Percentiles rank a stretch among this genome's conserved stretches.
phyloP scores from a whole-genome alignment of 2,113 vertebrate genomes.

The Tragelaphus strepsiceros region DNA sequence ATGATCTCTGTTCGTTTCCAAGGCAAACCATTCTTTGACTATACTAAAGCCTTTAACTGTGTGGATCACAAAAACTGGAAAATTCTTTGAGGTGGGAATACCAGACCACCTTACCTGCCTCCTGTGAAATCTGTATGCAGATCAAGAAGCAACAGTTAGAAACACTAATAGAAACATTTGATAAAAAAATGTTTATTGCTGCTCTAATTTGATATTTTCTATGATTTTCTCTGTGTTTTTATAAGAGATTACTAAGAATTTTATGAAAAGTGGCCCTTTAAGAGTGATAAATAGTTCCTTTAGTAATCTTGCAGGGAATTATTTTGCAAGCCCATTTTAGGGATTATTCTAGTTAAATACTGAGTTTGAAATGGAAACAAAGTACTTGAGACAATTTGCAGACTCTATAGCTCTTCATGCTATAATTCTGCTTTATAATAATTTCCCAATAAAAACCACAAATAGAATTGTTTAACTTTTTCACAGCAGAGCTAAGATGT shows the following conservation, averaged over 20 bases:
- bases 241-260: constrained; percentile 21
- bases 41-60: neutral
- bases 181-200: neutral
- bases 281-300: constrained; percentile 35
- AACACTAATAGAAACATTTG: neutral
- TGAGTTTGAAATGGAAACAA: constrained; percentile 62
- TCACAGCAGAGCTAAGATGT: neutral
- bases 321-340: constrained; percentile 52
- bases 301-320: constrained; percentile 16
- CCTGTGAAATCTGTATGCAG: neutral
- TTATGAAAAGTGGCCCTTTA: constrained; percentile 35
- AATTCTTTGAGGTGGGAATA: neutral
- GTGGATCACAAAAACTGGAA: neutral
- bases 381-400: constrained; percentile 55
- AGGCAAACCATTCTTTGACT: too few species aligned
- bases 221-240: neutral
- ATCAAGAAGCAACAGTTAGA: neutral
- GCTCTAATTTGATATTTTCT: neutral
- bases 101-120: neutral
- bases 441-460: neutral
- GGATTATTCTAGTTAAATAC: constrained; percentile 64
- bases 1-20: too few species aligned
- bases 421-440: neutral
- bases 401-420: neutral
- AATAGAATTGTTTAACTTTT: constrained; percentile 27